Conservation (phyloP, 2,113 vertebrate genomes). For the Apteryx mantelli region DNA sequence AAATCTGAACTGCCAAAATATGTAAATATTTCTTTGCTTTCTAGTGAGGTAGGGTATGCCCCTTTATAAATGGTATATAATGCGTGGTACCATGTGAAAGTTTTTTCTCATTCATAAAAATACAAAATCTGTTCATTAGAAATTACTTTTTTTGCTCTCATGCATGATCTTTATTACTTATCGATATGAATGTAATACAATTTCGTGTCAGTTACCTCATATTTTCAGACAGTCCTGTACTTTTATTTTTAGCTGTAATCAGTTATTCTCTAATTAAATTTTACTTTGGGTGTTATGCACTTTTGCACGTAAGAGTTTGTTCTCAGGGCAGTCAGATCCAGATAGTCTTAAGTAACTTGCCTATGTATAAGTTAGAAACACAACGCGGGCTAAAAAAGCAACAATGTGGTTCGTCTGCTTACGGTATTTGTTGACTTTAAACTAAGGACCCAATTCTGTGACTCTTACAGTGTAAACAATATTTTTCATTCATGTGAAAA, state of each 20-base stretch:
- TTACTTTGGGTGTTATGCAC: background rate
- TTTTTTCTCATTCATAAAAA: background rate
- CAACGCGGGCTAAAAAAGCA: background rate
- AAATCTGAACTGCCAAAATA: background rate
- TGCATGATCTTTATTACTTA: background rate
- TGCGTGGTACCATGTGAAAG: background rate
- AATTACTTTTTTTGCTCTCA: background rate
- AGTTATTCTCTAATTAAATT: background rate
- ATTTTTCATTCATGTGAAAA: background rate
- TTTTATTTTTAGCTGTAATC: background rate
- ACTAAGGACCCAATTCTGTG: background rate
- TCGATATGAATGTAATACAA: background rate
- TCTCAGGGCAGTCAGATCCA: background rate
- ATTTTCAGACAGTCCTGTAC: background rate
- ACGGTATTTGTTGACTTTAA: background rate
- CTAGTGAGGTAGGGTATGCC: background rate
- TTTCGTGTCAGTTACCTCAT: background rate
- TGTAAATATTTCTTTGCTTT: background rate
- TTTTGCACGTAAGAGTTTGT: background rate
- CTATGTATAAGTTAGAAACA: accelerated
- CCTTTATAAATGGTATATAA: background rate
- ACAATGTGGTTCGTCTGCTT: background rate
- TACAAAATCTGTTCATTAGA: background rate
- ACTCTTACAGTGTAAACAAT: background rate
- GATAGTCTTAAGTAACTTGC: background rate